A percentile compares a stretch with the other conserved stretches of the same genome.
Evolutionary conservation across 1,140 invertebrate genomes (phyloP).

Genomic region (Pseudachorutes palmiensis): DNA sequence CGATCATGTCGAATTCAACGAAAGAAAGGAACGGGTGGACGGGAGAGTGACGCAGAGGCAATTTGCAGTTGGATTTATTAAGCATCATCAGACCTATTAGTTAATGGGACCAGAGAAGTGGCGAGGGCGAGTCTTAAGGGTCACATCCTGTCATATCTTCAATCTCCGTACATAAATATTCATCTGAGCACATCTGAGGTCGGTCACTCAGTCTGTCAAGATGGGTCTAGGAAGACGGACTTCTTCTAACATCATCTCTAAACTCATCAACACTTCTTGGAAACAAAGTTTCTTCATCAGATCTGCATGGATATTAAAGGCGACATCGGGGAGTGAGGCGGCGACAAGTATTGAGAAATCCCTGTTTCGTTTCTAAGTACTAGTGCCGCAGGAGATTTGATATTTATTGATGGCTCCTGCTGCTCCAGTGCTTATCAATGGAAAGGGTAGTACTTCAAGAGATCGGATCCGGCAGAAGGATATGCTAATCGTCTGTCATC

Average conservation of each 20-base stretch:
- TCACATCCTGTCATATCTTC: constrained; percentile 34
- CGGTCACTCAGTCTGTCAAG: constrained; percentile 25
- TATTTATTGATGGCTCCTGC: constrained; percentile 58
- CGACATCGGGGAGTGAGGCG: too few relatives aligned
- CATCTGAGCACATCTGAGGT: constrained; percentile 10
- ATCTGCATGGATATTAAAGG: background rate
- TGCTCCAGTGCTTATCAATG: constrained; percentile 82
- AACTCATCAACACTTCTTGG: background rate
- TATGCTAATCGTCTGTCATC: constrained; percentile 8
- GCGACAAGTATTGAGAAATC: constrained; percentile 34
- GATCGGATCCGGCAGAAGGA: background rate
- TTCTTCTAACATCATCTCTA: constrained; percentile 1
- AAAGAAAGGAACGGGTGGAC: too few relatives aligned
- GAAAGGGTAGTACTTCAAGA: constrained; percentile 41
- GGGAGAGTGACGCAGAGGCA: too few relatives aligned
- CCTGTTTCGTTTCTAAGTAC: constrained; percentile 73
- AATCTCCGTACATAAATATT: constrained; percentile 25
- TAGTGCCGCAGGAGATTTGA: constrained; percentile 75
- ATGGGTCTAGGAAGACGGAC: background rate
- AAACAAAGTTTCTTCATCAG: background rate
- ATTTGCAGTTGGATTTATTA: too few relatives aligned
- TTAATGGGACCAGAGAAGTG: background rate
- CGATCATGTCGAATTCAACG: too few relatives aligned
- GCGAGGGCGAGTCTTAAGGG: constrained; percentile 26
- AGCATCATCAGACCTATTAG: constrained; percentile 17